Conservation (phyloP, 2,113 vertebrate genomes). For the Taurulus bubalis region DNA sequence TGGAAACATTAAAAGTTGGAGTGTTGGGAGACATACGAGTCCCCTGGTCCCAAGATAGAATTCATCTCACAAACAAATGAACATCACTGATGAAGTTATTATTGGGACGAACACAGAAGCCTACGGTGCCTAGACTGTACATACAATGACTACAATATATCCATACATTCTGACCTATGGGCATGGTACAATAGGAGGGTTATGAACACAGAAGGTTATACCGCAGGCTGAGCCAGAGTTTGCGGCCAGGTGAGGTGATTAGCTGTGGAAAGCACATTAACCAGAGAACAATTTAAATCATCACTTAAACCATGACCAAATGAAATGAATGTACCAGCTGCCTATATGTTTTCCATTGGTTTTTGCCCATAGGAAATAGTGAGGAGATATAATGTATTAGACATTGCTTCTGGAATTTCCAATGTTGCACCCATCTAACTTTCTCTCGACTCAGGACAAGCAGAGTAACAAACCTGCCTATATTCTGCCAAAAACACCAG, state of each 20-base stretch:
- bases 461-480: conserved; percentile 27
- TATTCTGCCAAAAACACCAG: conserved; percentile 27
- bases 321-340: neutral
- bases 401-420: neutral
- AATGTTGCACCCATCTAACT: neutral
- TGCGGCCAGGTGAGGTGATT: neutral
- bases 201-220: neutral
- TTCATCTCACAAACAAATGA: conserved; percentile 21
- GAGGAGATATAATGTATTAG: neutral
- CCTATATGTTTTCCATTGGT: neutral
- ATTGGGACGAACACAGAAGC: neutral
- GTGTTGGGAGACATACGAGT: conserved; percentile 13
- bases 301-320: neutral
- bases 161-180: neutral
- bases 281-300: neutral
- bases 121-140: neutral
- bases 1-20: conserved; percentile 9
- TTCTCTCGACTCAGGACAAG: neutral
- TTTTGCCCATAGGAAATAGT: neutral
- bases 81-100: neutral
- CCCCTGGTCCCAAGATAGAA: conserved; percentile 21
- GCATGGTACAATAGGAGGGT: neutral
- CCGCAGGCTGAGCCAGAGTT: neutral
- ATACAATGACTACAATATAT: neutral
- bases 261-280: too few species aligned